Conservation (phyloP, 2,113 vertebrate genomes). For the Sialia sialis region DNA sequence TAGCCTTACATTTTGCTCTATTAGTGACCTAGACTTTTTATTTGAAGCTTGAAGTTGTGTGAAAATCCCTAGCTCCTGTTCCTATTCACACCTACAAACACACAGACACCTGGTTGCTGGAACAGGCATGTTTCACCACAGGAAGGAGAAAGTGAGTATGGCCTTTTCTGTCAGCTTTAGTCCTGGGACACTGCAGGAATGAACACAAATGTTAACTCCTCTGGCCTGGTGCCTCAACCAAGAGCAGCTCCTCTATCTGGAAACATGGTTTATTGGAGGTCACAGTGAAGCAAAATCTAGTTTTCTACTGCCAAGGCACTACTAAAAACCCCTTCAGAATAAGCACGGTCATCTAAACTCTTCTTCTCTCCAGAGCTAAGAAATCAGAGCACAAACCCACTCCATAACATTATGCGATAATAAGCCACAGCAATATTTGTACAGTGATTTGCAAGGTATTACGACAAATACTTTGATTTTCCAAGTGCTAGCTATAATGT, state of each 20-base stretch:
- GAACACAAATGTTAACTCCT: neutral
- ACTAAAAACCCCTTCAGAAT: neutral
- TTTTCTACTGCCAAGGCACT: neutral
- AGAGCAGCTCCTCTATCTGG: neutral
- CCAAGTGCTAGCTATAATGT: neutral
- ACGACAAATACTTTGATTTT: neutral
- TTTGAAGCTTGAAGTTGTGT: neutral
- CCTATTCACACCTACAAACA: neutral
- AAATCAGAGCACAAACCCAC: neutral
- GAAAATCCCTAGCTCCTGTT: neutral
- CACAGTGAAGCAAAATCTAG: neutral
- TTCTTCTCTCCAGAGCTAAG: neutral
- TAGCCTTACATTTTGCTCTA: conserved; percentile 44
- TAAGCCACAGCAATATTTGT: neutral
- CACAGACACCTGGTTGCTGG: neutral
- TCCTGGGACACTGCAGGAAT: neutral
- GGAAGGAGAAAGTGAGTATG: neutral
- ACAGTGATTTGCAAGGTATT: neutral
- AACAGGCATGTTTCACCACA: neutral
- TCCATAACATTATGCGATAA: neutral
- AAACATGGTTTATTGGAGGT: neutral
- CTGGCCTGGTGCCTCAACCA: neutral
- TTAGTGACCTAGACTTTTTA: neutral
- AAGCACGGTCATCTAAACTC: neutral
- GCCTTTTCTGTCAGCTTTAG: neutral